Evolutionary conservation across 2,888 invertebrate species (phyloP).

Genomic region (Shargacucullia verbasci): DNA sequence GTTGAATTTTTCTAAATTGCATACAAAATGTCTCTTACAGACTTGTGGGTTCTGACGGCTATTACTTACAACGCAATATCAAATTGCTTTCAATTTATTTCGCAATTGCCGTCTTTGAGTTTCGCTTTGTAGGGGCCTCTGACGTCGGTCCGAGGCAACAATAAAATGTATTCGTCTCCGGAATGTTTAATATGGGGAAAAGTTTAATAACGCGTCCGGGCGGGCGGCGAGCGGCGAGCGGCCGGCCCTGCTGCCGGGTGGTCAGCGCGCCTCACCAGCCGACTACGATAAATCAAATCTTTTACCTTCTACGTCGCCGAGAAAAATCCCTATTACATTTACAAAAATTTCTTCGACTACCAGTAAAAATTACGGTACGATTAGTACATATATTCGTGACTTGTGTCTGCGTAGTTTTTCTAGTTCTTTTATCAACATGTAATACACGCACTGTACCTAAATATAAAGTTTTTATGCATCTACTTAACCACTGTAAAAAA

Average conservation of each 20-base stretch:
- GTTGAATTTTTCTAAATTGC: slow-evolving; percentile 79
- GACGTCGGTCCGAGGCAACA: slow-evolving; percentile 89
- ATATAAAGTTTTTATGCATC: too few relatives aligned
- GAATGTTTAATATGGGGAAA: slow-evolving; percentile 90
- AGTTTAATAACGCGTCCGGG: slow-evolving; percentile 89
- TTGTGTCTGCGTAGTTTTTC: slow-evolving; percentile 11
- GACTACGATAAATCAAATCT: slow-evolving; percentile 88
- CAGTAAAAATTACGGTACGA: slow-evolving; percentile 60
- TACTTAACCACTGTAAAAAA: too few relatives aligned
- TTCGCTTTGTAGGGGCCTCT: slow-evolving; percentile 89
- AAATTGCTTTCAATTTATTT: slow-evolving; percentile 90
- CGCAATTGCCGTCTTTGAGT: slow-evolving; percentile 90
- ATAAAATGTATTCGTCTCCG: slow-evolving; percentile 90
- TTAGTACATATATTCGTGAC: slow-evolving; percentile 54
- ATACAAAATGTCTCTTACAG: slow-evolving; percentile 84
- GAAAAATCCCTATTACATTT: slow-evolving; percentile 87
- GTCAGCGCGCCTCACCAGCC: slow-evolving; percentile 80
- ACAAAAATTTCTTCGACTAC: slow-evolving; percentile 76
- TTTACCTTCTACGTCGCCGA: slow-evolving; percentile 83
- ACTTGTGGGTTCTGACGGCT: slow-evolving; percentile 84
- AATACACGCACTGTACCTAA: too few relatives aligned
- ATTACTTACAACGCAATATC: slow-evolving; percentile 89
- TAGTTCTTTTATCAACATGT: too few relatives aligned
- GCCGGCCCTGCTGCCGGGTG: slow-evolving; percentile 67
- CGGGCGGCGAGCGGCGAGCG: slow-evolving; percentile 66